phyloP scores from a whole-genome alignment of 2,888 invertebrate genomes.

The Bugula neritina region DNA sequence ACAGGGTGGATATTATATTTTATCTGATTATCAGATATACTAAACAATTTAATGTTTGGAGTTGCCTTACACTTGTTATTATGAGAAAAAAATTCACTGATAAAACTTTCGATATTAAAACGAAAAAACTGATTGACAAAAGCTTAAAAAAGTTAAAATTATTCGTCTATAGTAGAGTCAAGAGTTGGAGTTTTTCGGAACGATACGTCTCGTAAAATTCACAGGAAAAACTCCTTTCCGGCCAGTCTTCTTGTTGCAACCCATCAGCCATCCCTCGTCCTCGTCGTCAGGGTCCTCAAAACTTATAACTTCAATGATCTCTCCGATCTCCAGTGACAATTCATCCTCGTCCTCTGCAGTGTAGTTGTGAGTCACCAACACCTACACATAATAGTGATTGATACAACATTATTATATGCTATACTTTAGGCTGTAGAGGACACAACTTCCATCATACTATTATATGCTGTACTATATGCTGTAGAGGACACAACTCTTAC shows the following conservation, averaged over 20 bases:
- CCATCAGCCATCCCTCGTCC: conserved; percentile 99
- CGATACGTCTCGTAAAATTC: conserved; percentile 71
- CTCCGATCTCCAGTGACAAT: conserved; percentile 88
- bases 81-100: too few relatives aligned
- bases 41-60: too few relatives aligned
- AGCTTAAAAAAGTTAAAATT: too few relatives aligned
- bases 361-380: conserved; percentile 93
- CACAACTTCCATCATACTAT: too few relatives aligned
- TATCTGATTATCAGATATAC: too few relatives aligned
- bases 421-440: too few relatives aligned
- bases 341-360: conserved; percentile 92
- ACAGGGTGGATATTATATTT: too few relatives aligned
- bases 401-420: neutral
- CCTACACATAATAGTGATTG: conserved; percentile 52
- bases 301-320: conserved; percentile 83
- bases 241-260: conserved; percentile 76
- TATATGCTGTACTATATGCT: too few relatives aligned
- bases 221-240: conserved; percentile 97
- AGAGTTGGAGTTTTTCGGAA: neutral
- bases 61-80: too few relatives aligned
- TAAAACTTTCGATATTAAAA: too few relatives aligned
- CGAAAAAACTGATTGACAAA: too few relatives aligned
- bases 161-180: neutral
- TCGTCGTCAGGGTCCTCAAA: conserved; percentile 97
- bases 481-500: too few relatives aligned